Conservation (phyloP, 1,140 invertebrate genomes). For the Anastatus disparis region DNA sequence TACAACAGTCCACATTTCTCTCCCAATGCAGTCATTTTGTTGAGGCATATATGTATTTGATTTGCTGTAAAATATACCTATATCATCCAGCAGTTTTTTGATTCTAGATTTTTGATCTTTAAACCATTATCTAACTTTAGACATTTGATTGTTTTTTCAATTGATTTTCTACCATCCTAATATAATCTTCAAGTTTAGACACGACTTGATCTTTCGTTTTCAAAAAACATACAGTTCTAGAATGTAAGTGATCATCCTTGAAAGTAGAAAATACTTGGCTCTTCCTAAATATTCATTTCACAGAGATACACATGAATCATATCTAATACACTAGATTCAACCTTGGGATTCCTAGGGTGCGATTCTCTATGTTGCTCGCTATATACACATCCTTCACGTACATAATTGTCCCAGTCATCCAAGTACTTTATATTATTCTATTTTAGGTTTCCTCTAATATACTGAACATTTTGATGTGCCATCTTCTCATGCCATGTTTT, state of each 20-base stretch:
- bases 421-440: conserved; percentile 33
- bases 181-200: conserved; percentile 45
- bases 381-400: conserved; percentile 46
- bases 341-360: conserved; percentile 17
- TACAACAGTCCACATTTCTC: conserved; percentile 52
- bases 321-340: conserved; percentile 26
- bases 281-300: conserved; percentile 47
- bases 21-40: conserved; percentile 54
- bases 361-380: conserved; percentile 43
- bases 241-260: conserved; percentile 36
- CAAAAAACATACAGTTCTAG: conserved; percentile 51
- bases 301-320: conserved; percentile 45
- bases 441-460: conserved; percentile 46
- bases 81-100: conserved; percentile 30
- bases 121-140: conserved; percentile 49
- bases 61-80: conserved; percentile 43
- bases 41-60: conserved; percentile 52
- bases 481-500: conserved; percentile 49
- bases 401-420: conserved; percentile 43
- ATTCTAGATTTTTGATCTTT: conserved; percentile 45
- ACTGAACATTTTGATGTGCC: conserved; percentile 50
- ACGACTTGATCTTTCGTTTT: conserved; percentile 52
- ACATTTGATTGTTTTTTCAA: conserved; percentile 42
- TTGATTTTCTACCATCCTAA: conserved; percentile 45
- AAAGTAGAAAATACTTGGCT: conserved; percentile 48